Conservation (phyloP, 2,113 vertebrate genomes). For the Chaenogobius annularis region DNA sequence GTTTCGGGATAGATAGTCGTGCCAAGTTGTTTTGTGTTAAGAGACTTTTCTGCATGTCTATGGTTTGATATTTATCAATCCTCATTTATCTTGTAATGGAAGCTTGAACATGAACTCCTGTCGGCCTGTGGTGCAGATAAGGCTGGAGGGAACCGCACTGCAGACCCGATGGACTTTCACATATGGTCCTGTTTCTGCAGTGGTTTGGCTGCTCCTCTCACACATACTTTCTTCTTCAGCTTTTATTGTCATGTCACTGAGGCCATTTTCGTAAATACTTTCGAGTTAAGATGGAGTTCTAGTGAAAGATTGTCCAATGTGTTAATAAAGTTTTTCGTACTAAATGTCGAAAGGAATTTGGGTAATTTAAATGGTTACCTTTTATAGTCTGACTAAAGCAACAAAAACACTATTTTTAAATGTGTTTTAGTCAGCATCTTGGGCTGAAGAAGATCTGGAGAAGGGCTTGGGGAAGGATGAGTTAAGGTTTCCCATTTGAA, state of each 20-base stretch:
- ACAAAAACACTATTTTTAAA: no score
- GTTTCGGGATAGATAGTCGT: not conserved
- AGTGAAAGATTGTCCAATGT: not conserved
- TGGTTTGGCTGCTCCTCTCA: slow-evolving; percentile 50
- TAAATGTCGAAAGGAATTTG: no score
- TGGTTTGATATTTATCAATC: slow-evolving; percentile 20
- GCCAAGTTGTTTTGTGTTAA: not conserved
- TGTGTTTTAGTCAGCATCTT: not conserved
- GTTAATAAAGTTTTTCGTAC: no score
- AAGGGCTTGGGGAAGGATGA: not conserved
- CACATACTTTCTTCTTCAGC: slow-evolving; percentile 39
- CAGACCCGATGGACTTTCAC: slow-evolving; percentile 26
- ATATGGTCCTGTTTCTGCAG: slow-evolving; percentile 60
- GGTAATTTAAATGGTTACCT: not conserved
- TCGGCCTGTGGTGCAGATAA: slow-evolving; percentile 40
- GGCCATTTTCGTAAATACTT: slow-evolving; percentile 38
- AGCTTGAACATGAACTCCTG: not conserved
- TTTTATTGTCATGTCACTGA: slow-evolving; percentile 51
- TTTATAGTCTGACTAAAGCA: not conserved
- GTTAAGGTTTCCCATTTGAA: not conserved
- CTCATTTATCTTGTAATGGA: slow-evolving; percentile 33
- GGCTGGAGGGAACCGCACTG: slow-evolving; percentile 18
- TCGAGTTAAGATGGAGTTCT: not conserved
- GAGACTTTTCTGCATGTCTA: slow-evolving; percentile 7
- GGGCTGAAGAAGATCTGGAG: not conserved